These are phyloP conservation scores for Epinotia ramella DNA, from an alignment of 2,888 invertebrate genomes.

Conservation along the genomic window DNA sequence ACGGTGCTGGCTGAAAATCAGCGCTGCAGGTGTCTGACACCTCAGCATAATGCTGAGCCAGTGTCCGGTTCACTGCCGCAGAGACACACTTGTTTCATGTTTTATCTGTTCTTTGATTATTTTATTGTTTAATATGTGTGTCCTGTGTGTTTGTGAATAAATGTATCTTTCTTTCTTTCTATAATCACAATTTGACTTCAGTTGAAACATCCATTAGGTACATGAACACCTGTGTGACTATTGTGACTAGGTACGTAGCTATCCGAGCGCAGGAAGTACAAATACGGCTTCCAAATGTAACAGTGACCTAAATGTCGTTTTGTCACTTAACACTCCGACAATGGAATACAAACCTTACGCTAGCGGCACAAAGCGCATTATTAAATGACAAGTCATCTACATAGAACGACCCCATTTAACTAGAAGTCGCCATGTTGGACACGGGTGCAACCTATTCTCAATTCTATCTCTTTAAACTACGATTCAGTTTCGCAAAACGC, in stretches of 20 bases:
- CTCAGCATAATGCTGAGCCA: no score
- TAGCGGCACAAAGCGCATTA: not conserved
- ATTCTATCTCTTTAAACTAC: not conserved
- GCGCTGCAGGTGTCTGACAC: no score
- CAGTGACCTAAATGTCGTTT: constrained; percentile 43
- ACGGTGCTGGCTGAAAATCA: no score
- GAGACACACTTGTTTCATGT: no score
- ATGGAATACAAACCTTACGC: constrained; percentile 3
- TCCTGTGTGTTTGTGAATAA: no score
- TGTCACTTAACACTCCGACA: constrained; percentile 18
- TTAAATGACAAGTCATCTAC: constrained; percentile 2
- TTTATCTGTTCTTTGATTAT: no score
- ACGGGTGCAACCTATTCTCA: not conserved
- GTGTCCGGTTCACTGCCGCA: no score
- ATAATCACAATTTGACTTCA: no score
- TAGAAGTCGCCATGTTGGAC: constrained; percentile 8
- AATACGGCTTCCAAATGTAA: constrained; percentile 40
- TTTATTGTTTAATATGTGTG: no score
- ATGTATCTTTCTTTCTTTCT: no score
- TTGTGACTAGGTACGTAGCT: constrained; percentile 14
- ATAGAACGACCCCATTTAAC: constrained; percentile 10
- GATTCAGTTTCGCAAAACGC: not conserved
- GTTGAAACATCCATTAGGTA: not conserved
- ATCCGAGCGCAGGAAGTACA: constrained; percentile 32
- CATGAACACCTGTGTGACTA: constrained; percentile 1